Percentiles rank a stretch among this genome's conserved stretches.
Conservation (phyloP, 37 sponge, comb jelly and placozoan genomes). For the Mnemiopsis leidyi region DNA sequence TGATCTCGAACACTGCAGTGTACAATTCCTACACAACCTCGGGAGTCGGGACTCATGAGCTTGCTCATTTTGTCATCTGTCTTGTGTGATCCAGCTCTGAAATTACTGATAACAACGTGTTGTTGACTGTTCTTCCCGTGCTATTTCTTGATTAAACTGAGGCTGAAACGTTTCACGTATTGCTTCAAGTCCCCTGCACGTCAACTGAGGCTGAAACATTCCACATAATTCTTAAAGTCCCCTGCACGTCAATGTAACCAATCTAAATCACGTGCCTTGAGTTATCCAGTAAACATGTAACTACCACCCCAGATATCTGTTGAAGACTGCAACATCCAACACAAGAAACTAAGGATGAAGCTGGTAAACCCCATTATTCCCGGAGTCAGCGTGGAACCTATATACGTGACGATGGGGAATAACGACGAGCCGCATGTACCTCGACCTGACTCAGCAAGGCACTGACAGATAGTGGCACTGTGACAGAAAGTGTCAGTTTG, state of each 20-base stretch:
- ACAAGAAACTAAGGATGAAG: slow-evolving; percentile 73
- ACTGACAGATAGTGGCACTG: neutral
- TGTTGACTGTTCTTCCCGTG: no score
- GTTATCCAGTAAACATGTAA: neutral
- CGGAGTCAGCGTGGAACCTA: slow-evolving; percentile 66
- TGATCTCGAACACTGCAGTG: no score
- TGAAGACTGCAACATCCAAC: slow-evolving; percentile 76
- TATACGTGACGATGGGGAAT: neutral
- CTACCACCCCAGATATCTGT: slow-evolving; percentile 63
- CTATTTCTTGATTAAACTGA: no score
- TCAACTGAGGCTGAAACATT: no score
- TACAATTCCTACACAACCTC: no score
- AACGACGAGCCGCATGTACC: slow-evolving; percentile 31
- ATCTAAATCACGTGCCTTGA: neutral
- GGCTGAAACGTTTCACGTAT: no score
- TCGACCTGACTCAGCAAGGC: neutral
- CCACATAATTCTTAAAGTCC: no score
- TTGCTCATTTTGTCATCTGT: no score
- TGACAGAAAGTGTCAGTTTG: neutral
- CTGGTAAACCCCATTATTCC: slow-evolving; percentile 74
- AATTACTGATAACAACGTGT: no score
- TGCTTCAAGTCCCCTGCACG: no score
- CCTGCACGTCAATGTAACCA: neutral
- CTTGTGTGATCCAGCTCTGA: no score
- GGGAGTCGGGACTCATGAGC: no score